phyloP scores from a whole-genome alignment of 2,888 invertebrate genomes.

The Himalopsyche anomala region DNA sequence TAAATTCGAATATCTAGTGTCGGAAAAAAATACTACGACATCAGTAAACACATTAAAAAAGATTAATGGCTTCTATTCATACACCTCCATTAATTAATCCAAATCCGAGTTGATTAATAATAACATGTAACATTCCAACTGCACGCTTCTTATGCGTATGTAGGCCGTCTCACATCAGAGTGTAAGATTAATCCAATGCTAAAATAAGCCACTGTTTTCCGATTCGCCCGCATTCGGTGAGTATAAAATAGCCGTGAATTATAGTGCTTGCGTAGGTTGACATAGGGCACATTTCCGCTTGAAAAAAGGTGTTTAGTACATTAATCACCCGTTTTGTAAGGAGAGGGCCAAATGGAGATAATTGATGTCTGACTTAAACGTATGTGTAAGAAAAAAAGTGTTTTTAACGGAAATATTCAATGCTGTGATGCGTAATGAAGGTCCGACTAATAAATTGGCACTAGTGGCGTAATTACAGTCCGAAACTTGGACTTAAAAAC shows the following conservation, averaged over 20 bases:
- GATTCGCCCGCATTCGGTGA: neutral
- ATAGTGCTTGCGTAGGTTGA: neutral
- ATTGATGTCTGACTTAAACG: neutral
- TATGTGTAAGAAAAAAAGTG: too few species aligned
- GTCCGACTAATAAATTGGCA: too few species aligned
- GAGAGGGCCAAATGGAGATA: slow-evolving; percentile 19
- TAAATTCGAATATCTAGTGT: too few species aligned
- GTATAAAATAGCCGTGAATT: neutral
- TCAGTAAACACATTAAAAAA: neutral
- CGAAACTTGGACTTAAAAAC: too few species aligned
- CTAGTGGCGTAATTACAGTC: too few species aligned
- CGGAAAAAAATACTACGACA: too few species aligned
- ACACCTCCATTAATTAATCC: slow-evolving; percentile 8
- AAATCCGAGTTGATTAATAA: slow-evolving; percentile 23
- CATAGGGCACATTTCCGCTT: slow-evolving; percentile 14
- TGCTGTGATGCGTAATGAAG: too few species aligned
- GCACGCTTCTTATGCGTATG: neutral
- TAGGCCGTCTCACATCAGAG: slow-evolving; percentile 1
- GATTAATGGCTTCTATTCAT: neutral
- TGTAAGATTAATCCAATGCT: slow-evolving; percentile 21
- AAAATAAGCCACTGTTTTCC: slow-evolving; percentile 25
- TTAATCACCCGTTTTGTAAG: slow-evolving; percentile 13
- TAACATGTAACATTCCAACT: slow-evolving; percentile 24
- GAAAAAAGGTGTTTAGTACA: neutral
- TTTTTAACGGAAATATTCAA: too few species aligned